Conservation (phyloP, 1,140 invertebrate genomes). For the Bursaphelenchus mucronatus region DNA sequence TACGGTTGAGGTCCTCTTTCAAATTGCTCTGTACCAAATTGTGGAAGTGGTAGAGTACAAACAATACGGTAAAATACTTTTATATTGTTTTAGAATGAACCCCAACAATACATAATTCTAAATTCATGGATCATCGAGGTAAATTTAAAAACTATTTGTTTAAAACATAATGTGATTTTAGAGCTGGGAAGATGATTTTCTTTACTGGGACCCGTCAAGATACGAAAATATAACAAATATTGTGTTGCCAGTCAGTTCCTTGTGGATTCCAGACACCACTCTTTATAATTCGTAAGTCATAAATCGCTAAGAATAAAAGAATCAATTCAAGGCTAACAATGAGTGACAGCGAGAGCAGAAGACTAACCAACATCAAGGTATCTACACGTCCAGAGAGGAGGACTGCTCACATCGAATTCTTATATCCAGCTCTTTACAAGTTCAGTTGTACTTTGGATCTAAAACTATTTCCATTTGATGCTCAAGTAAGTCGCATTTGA, state of each 20-base stretch:
- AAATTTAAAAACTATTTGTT: constrained; percentile 51
- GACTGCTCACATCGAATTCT: constrained; percentile 39
- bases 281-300: no score
- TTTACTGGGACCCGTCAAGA: constrained; percentile 49
- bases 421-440: constrained; percentile 57
- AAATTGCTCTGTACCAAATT: constrained; percentile 54
- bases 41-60: constrained; percentile 39
- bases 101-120: constrained; percentile 52
- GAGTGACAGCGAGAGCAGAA: constrained; percentile 48
- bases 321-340: constrained; percentile 35
- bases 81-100: constrained; percentile 36
- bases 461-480: constrained; percentile 49
- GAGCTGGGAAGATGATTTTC: constrained; percentile 8
- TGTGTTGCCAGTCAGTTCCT: constrained; percentile 42
- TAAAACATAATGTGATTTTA: no score
- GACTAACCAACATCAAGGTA: constrained; percentile 45
- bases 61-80: no score
- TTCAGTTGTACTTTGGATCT: constrained; percentile 52
- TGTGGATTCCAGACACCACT: constrained; percentile 35
- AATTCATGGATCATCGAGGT: constrained; percentile 55
- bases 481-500: no score
- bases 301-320: no score
- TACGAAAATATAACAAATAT: constrained; percentile 51
- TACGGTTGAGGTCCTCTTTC: constrained; percentile 45
- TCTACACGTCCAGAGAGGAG: constrained; percentile 30